Evolutionary conservation across 1,140 invertebrate genomes (phyloP), one percentile per base, ranked within the genome.

Genomic region (Euwallacea similis): DNA sequence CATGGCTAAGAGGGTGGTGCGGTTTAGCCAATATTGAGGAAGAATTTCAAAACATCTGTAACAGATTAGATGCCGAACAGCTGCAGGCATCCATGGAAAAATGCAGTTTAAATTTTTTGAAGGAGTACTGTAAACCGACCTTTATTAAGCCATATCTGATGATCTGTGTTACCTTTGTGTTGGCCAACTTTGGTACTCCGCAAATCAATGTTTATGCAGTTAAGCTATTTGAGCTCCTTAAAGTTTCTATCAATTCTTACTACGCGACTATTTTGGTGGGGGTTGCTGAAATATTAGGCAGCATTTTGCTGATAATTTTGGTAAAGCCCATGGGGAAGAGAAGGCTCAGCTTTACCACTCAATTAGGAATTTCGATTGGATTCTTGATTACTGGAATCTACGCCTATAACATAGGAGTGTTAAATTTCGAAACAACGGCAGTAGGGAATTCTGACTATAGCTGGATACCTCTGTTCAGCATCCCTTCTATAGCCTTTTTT

Each of bases 291-390:
- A 80, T 92, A 15, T 15, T 88, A 1, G 89, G 90, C 0, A 86
- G 88, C 0, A 74, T 87, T 6, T 60, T 86, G 11, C 90, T 90
- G 73, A 87, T 92, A 0, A 53, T 86, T 3, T 76, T 88, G 4
- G 88, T 92, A 0, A 89, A 89, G 69, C 89, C 87, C 71, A 86
- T 87, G 0, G 91, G 91, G 2, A 92, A 92, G 76, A 80, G 91
- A 15, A 84, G 85, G 0, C 77, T 93, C 33, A 85, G 86, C 0
- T 85, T 92, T 15, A 75, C 88, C 6, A 91, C 91, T 0, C 86
- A 90, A 1, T 79, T 84, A 0, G 87, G 87, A 33, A 87, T 85
- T 0, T 87, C 86, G 0, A 2, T 88, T 0, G 88, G 88, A 73
- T 90, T 90, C 66, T 72, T 89, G 0, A 74, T 86, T 0, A 86